Conservation (phyloP, 1,140 invertebrate genomes). For the Microplitis mediator region DNA sequence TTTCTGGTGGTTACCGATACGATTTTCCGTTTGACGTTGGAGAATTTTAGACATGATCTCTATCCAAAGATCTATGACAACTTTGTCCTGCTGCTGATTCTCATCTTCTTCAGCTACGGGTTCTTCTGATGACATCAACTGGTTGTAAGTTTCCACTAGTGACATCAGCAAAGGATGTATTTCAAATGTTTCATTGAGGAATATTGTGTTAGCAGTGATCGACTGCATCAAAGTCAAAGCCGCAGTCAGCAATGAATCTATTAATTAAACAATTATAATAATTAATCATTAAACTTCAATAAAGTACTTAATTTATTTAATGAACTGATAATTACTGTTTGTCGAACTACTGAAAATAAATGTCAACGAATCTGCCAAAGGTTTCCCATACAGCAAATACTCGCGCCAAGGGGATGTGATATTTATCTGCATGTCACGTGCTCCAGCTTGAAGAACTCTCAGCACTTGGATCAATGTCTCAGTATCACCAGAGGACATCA, state of each 20-base stretch:
- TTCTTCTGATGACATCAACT: conserved; percentile 33
- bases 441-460: conserved; percentile 66
- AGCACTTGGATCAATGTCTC: conserved; percentile 71
- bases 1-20: conserved; percentile 28
- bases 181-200: conserved; percentile 37
- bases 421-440: conserved; percentile 62
- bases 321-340: conserved; percentile 61
- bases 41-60: conserved; percentile 35
- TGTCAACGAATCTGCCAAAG: conserved; percentile 63
- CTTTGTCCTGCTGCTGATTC: conserved; percentile 34
- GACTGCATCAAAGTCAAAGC: conserved; percentile 42
- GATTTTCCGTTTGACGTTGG: conserved; percentile 18
- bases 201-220: conserved; percentile 26
- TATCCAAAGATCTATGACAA: conserved; percentile 43
- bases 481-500: conserved; percentile 67
- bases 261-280: conserved; percentile 29
- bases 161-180: conserved; percentile 36
- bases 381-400: conserved; percentile 57
- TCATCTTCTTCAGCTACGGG: conserved; percentile 6
- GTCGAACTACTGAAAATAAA: conserved; percentile 74
- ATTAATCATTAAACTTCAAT: not conserved
- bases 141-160: conserved; percentile 42
- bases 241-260: conserved; percentile 46
- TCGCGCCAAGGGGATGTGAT: conserved; percentile 60
- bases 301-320: not conserved